These are phyloP conservation scores for Prosopocoilus inquinatus DNA, from an alignment of 2,888 invertebrate genomes.

Conservation along the genomic window DNA sequence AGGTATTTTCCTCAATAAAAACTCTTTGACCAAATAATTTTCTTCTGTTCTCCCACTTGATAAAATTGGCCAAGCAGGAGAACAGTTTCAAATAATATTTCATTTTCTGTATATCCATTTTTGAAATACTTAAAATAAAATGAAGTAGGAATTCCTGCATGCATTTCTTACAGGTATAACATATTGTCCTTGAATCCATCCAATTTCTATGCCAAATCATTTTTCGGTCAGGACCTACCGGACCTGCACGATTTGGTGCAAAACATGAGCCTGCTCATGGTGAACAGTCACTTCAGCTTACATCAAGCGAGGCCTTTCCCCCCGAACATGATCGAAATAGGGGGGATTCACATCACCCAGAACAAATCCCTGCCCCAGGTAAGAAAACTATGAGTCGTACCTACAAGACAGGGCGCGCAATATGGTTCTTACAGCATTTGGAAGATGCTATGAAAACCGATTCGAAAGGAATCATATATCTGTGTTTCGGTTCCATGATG, in stretches of 20 bases:
- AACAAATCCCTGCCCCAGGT: slow-evolving; percentile 54
- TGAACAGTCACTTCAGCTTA: slow-evolving; percentile 59
- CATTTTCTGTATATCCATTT: too few relatives aligned
- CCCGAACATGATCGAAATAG: slow-evolving; percentile 58
- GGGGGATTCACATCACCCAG: slow-evolving; percentile 52
- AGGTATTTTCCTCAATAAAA: background rate
- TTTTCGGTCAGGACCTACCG: slow-evolving; percentile 54
- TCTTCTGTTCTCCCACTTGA: too few relatives aligned
- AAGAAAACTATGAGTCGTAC: slow-evolving; percentile 23
- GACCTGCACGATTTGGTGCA: slow-evolving; percentile 51
- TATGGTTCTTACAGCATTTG: slow-evolving; percentile 29
- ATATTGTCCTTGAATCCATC: slow-evolving; percentile 15
- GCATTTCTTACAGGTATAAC: slow-evolving; percentile 8
- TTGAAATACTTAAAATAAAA: background rate
- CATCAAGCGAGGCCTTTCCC: slow-evolving; percentile 57
- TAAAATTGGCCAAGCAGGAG: too few relatives aligned
- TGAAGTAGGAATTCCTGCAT: background rate
- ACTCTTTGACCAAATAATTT: background rate
- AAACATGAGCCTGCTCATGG: slow-evolving; percentile 56
- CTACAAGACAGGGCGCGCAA: background rate
- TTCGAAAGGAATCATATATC: slow-evolving; percentile 51
- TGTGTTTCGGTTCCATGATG: slow-evolving; percentile 61
- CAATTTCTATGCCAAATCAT: slow-evolving; percentile 52
- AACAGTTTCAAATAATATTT: too few relatives aligned
- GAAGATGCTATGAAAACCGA: slow-evolving; percentile 34